A percentile compares a stretch with the other conserved stretches of the same genome.
Conservation (phyloP, 2,113 vertebrate genomes). For the Nipponia nippon region DNA sequence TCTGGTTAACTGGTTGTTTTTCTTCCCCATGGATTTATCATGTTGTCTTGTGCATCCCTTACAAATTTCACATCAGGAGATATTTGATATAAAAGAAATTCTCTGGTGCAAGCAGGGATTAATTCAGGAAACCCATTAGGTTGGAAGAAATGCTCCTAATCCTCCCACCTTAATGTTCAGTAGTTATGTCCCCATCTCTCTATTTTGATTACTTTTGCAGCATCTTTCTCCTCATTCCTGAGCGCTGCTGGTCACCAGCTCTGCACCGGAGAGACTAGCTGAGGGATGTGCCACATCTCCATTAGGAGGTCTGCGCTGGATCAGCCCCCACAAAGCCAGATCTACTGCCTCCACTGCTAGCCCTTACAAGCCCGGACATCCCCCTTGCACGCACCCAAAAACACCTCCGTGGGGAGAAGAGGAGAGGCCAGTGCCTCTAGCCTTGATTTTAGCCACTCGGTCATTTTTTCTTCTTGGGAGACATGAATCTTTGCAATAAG, state of each 20-base stretch:
- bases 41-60: background rate
- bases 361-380: background rate
- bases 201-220: background rate
- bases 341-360: background rate
- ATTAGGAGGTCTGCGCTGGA: background rate
- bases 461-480: conserved; percentile 33
- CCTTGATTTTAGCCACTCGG: background rate
- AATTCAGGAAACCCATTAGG: background rate
- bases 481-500: conserved; percentile 45
- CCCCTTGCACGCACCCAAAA: background rate
- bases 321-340: background rate
- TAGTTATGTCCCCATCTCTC: background rate
- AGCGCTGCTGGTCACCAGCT: background rate
- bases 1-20: background rate
- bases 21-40: background rate
- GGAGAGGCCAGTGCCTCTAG: background rate
- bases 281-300: background rate
- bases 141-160: background rate
- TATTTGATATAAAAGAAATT: background rate
- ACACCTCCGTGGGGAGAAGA: background rate
- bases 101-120: background rate
- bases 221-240: background rate
- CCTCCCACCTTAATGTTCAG: fast-evolving
- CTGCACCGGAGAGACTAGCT: background rate
- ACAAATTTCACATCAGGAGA: background rate